These are phyloP conservation scores for Spheniscus humboldti DNA, from an alignment of 2,797 vertebrate species.

Conservation along the genomic window DNA sequence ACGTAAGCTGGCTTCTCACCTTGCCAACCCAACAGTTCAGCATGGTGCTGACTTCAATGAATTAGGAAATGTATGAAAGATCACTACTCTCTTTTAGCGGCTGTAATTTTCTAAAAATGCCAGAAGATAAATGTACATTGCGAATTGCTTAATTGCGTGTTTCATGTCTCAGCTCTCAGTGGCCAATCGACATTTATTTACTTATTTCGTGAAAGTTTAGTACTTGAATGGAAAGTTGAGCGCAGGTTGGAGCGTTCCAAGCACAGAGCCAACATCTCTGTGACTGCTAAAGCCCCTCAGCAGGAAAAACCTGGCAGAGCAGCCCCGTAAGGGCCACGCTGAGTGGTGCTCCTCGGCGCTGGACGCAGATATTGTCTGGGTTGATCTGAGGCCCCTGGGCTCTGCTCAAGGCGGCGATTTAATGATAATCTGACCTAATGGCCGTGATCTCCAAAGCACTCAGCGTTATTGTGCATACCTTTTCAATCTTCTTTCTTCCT, in stretches of 20 bases:
- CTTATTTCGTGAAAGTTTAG: accelerated
- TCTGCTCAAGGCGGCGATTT: not conserved
- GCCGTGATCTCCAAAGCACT: not conserved
- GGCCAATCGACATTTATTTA: not conserved
- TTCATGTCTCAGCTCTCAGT: not conserved
- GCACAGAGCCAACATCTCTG: not conserved
- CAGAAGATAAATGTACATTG: not conserved
- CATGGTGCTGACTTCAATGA: not conserved
- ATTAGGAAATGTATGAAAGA: not conserved
- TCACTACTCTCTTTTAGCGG: not conserved
- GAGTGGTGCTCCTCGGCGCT: not conserved
- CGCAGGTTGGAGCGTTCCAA: not conserved
- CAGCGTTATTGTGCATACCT: not conserved
- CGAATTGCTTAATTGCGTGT: accelerated
- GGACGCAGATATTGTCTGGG: accelerated
- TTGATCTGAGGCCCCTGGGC: not conserved
- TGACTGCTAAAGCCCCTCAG: not conserved
- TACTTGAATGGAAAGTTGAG: not conserved
- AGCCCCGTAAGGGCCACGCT: no score
- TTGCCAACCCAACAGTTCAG: not conserved
- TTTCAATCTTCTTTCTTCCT: not conserved
- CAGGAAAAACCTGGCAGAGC: not conserved
- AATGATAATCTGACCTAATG: not conserved
- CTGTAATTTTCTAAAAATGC: not conserved
- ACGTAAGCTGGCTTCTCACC: not conserved